Percentiles rank a stretch among this genome's conserved stretches.
These are phyloP conservation scores for Hippocampus mohnikei DNA, from an alignment of 2,113 vertebrate species.

Conservation along the genomic window DNA sequence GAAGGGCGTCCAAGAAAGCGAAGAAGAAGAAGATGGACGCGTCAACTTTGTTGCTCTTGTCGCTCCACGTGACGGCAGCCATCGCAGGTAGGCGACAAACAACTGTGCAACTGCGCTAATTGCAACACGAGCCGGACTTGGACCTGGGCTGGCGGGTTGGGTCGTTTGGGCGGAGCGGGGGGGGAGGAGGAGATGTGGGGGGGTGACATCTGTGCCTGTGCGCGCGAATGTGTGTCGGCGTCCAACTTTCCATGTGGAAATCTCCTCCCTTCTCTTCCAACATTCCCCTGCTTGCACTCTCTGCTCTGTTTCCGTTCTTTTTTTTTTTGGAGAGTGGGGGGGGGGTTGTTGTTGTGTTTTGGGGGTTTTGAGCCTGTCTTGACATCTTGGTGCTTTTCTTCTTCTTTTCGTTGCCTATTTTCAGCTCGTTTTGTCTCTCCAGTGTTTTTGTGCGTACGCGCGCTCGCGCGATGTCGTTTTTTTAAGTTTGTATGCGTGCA, in stretches of 20 bases:
- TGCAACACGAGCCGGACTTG: background rate
- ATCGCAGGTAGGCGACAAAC: background rate
- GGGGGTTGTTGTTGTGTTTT: too few relatives aligned
- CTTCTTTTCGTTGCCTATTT: too few relatives aligned
- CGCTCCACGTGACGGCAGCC: background rate
- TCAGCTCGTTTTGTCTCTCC: too few relatives aligned
- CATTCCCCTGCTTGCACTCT: background rate
- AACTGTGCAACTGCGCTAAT: background rate
- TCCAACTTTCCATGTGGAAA: constrained; percentile 63
- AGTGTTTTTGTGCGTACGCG: background rate
- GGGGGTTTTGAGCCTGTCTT: background rate
- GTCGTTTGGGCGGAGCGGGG: background rate
- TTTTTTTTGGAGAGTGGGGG: background rate
- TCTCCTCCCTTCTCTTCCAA: constrained; percentile 21
- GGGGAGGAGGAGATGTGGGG: background rate
- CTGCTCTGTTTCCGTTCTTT: background rate
- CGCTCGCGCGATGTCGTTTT: too few relatives aligned
- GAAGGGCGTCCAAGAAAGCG: background rate
- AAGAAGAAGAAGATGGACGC: background rate
- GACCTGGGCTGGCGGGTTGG: background rate
- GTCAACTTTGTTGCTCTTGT: constrained; percentile 10
- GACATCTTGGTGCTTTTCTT: too few relatives aligned
- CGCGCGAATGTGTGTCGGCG: constrained; percentile 18
- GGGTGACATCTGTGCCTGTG: background rate
- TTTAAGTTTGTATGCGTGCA: too few relatives aligned